Evolutionary conservation across 2,888 invertebrate species (phyloP), one percentile per base, ranked within the genome.

Genomic region (Idaea biselata): DNA sequence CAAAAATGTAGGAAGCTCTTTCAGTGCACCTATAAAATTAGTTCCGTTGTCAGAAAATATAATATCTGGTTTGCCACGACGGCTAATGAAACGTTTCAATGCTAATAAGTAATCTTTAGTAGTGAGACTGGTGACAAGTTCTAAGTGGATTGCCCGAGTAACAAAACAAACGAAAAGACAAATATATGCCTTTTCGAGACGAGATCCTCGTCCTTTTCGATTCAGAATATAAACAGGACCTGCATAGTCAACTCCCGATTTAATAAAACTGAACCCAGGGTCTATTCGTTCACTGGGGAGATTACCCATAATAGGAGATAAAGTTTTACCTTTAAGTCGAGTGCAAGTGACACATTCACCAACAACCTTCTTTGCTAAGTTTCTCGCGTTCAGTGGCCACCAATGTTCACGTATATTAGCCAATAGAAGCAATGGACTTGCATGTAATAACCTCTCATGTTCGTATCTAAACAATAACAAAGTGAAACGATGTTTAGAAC

Each of bases 31-130:
- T 17, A 72, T 64, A 18, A 73, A 73, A 55, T 68, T 73, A 16
- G 63, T 70, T 16, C 67, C 71, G 31, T 70, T 72, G 59, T 72
- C 73, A 7, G 71, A 73, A 7, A 63, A 65, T 16, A 73, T 68
- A 16, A 58, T 62, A 3, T 56, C 58, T 16, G 70, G 74, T 57
- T 69, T 68, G 16, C 70, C 70, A 1, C 72, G 67, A 18, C 73
- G 71, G n/a, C 66, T 55, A 16, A 73, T 63, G 31, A 71, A 73
- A 7, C 71, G 64, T 18, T 65, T 67, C 3, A 73, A 60, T 8
- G 73, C 71, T 18, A 71, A 64, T 44, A 72, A 60, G 33, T 68
- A 75, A 3, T 68, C 71, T 11, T 70, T 69, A 18, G 62, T 69
- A 6, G 70, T 67, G 0, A 71, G 60, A 25, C 66, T 69, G 1